These are phyloP conservation scores for Spodoptera picta DNA, from an alignment of 2,888 invertebrate genomes.

Conservation along the genomic window DNA sequence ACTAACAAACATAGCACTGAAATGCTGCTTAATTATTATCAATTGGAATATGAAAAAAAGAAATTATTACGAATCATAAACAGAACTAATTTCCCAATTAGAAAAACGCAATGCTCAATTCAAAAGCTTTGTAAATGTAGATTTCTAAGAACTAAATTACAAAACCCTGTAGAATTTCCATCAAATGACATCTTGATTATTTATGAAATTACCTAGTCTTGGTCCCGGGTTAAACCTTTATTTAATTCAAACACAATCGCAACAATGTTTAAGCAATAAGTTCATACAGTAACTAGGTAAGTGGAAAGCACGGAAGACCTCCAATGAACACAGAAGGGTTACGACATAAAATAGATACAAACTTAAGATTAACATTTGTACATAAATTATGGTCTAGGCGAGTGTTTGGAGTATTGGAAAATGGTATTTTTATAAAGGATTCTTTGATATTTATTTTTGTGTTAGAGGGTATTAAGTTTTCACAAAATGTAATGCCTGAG, in stretches of 20 bases:
- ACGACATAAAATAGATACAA: constrained; percentile 34
- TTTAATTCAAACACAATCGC: constrained; percentile 4
- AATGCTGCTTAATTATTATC: constrained; percentile 31
- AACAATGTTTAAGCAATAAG: constrained; percentile 13
- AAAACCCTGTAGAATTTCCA: constrained; percentile 34
- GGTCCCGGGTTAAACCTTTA: constrained; percentile 9
- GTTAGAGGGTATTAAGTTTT: constrained; percentile 2
- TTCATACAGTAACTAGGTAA: constrained; percentile 7
- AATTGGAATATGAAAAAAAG: constrained; percentile 25
- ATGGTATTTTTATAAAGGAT: constrained; percentile 5
- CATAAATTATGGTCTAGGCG: constrained; percentile 32
- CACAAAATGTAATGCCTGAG: constrained; percentile 3
- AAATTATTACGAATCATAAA: constrained; percentile 25
- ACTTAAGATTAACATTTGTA: constrained; percentile 42
- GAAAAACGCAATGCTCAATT: constrained; percentile 22
- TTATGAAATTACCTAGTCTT: not conserved
- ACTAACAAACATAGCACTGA: constrained; percentile 81
- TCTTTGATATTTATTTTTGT: constrained; percentile 22
- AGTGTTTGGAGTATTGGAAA: constrained; percentile 15
- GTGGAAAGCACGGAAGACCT: constrained; percentile 32
- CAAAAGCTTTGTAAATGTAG: constrained; percentile 18
- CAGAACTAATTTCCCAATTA: constrained; percentile 21
- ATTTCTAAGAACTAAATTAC: constrained; percentile 9
- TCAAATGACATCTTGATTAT: constrained; percentile 4
- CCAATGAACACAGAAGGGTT: constrained; percentile 51